A percentile compares a stretch with the other conserved stretches of the same genome.
Evolutionary conservation across 2,113 vertebrate species (phyloP).

Genomic region (Pleuronectes platessa): DNA sequence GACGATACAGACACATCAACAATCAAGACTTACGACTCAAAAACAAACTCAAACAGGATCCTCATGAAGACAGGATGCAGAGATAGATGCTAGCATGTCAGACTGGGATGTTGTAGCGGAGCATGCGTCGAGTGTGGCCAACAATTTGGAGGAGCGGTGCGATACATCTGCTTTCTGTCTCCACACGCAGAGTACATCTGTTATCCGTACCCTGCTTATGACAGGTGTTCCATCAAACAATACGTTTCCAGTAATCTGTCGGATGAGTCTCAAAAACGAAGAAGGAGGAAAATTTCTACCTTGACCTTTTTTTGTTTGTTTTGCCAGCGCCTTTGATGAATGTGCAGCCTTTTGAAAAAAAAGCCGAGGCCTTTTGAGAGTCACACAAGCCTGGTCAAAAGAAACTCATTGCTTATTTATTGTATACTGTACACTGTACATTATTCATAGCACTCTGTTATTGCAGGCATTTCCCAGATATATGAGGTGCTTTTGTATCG

Average conservation of each 20-base stretch:
- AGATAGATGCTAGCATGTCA: background rate
- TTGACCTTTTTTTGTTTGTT: constrained; percentile 44
- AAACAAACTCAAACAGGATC: background rate
- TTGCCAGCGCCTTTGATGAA: constrained; percentile 44
- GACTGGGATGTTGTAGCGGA: background rate
- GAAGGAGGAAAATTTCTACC: constrained; percentile 25
- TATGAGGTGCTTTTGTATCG: constrained; percentile 30
- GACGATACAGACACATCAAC: background rate
- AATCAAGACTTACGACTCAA: background rate
- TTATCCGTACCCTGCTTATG: constrained; percentile 23
- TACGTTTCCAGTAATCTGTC: constrained; percentile 11
- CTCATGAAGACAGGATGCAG: background rate
- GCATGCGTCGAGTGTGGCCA: background rate
- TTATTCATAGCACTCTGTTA: constrained; percentile 53
- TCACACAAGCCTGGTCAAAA: constrained; percentile 33
- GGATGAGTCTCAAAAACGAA: constrained; percentile 5
- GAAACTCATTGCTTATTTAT: constrained; percentile 57
- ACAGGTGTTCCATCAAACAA: constrained; percentile 31
- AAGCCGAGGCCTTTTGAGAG: constrained; percentile 17
- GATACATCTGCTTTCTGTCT: constrained; percentile 5
- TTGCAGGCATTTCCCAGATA: constrained; percentile 43
- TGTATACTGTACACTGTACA: constrained; percentile 41
- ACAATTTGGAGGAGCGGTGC: background rate
- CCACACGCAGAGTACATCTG: constrained; percentile 6
- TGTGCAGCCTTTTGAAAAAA: constrained; percentile 39